Base-by-base conservation (phyloP, 2,888 invertebrate species). In the Anticlea derivata region DNA sequence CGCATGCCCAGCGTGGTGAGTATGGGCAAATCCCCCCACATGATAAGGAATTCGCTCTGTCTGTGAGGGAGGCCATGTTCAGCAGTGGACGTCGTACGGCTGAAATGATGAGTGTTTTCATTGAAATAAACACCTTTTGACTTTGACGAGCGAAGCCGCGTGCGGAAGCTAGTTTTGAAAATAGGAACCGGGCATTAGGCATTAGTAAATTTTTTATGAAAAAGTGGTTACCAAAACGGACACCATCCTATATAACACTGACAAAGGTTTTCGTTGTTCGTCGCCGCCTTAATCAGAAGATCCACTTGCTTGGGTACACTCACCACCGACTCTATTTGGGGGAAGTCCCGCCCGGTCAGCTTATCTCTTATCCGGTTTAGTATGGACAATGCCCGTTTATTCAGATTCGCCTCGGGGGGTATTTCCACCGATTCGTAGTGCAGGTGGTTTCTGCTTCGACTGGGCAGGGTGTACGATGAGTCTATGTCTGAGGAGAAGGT, bases 161-260 rank as follows among this genome's bases (percentile, higher is more conserved):
- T n/a, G n/a, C n/a, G n/a, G n/a, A n/a, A n/a, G n/a, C n/a, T n/a
- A n/a, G n/a, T n/a, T n/a, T n/a, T n/a, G n/a, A n/a, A n/a, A n/a
- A n/a, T n/a, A n/a, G n/a, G n/a, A n/a, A n/a, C n/a, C n/a, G n/a
- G n/a, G n/a, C n/a, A n/a, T n/a, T n/a, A n/a, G n/a, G n/a, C 6
- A 11, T 7, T 4, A 17, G 17, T 17, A 17, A 17, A 17, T 2
- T 17, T 17, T 33, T 17, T 31, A 17, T 17, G 3, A 12, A 7
- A 27, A 34, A 33, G 40, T 30, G 40, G 52, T 84, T 88, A 95
- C 95, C 95, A 95, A 75, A 94, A 95, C 10, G 95, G 95, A 80
- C 95, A 99, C 99, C 99, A 99, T 50, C 99, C 99, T 61, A 99
- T 98, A 78, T 99, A 99, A 80, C 99, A 99, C 89, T 99, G 99